Conservation (phyloP, 2,888 invertebrate genomes). For the Ormyrus rosae region DNA sequence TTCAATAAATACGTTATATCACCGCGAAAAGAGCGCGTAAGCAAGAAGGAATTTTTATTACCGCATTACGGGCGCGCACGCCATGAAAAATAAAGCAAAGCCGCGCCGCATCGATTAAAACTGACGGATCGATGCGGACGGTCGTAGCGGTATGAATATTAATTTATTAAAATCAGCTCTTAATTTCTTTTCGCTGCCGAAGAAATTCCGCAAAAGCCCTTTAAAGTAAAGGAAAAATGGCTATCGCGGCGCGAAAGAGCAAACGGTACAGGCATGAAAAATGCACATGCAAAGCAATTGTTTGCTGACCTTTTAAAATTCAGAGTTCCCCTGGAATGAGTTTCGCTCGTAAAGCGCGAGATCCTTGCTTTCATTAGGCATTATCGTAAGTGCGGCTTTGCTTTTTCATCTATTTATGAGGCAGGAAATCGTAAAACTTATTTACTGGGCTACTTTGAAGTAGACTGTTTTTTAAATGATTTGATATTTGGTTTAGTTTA, state of each 20-base stretch:
- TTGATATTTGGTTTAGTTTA: background rate
- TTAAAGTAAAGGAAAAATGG: background rate
- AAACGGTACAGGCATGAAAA: background rate
- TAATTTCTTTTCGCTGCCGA: background rate
- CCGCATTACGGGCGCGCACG: background rate
- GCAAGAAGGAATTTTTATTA: constrained; percentile 18
- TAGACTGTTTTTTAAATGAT: background rate
- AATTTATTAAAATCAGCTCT: constrained; percentile 3
- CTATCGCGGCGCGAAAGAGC: background rate
- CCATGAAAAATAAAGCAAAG: constrained; percentile 10
- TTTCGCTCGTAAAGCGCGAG: background rate
- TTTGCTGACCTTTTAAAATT: constrained; percentile 41
- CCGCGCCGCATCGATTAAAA: constrained; percentile 19
- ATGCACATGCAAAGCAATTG: background rate
- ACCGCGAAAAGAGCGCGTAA: background rate
- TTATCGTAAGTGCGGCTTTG: background rate
- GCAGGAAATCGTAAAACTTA: background rate
- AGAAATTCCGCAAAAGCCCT: background rate
- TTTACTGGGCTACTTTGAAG: background rate
- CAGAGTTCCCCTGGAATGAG: background rate
- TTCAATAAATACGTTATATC: no score
- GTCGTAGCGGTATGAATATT: background rate
- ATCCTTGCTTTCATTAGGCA: constrained; percentile 4
- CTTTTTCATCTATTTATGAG: background rate
- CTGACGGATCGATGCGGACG: background rate